Base-by-base conservation (phyloP, 1,140 invertebrate species). In the Diorhabda sublineata region DNA sequence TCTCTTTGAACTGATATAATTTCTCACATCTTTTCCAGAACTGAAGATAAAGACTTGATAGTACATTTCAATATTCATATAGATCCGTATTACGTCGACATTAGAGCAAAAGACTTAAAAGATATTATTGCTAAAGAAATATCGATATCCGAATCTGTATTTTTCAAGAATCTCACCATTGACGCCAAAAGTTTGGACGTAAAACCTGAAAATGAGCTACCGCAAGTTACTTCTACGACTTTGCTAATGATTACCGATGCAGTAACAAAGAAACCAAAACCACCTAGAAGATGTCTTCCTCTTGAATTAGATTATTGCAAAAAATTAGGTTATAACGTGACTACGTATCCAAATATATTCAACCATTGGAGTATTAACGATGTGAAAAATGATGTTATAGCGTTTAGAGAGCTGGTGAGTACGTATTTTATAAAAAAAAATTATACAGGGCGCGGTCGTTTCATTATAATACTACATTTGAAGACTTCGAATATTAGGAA, bases 261-360 rank as follows among this genome's bases (percentile, higher is more conserved):
- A n/a, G 76, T 84, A 0, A 87, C 85, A 0, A 83, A 84, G 47
- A 78, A 82, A 0, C 80, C 84, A 2, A 77, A 84, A 52, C 84
- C 86, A 2, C 85, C 87, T 2, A 85, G 92, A 71, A 87, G 86
- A 73, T 95, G 93, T 77, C 84, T 84, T 43, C 83, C 86, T 4
- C 66, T 92, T 3, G 84, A 89, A 58, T 79, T 95, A 2, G 77
- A 83, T 2, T 92, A 93, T 69, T 96, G 94, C 78, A 85, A 86
- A 52, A 85, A 87, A 66, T 81, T 94, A 41, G 84, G 87, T 1
- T 92, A 93, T 79, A 95, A 95, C 76, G 79, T 86, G 2, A 95
- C 93, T 0, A 89, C 92, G 0, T 95, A 94, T 79, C 94, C 94
- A 0, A 95, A 96, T 80, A 80, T 93, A 2, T 82, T 95, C 43